Evolutionary conservation across 2,888 invertebrate species (phyloP).

Genomic region (Trachelus tabidus): DNA sequence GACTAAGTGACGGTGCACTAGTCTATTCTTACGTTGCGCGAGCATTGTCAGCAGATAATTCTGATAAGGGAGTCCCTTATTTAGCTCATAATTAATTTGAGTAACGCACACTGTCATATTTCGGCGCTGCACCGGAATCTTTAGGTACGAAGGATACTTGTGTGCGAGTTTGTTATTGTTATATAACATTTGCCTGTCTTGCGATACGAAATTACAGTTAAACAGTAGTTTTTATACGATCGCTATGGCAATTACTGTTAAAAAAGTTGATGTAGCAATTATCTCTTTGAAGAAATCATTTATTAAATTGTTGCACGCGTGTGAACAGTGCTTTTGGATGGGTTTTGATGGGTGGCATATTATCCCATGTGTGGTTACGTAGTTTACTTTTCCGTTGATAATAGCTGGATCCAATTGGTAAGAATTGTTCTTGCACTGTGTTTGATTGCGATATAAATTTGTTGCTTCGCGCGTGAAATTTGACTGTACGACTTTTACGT

Average conservation of each 20-base stretch:
- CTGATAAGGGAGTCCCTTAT: not conserved
- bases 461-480: not conserved
- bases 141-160: not conserved
- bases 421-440: not conserved
- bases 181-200: not conserved
- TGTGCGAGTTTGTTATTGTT: not conserved
- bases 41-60: constrained; percentile 32
- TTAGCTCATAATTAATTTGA: not conserved
- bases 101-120: not conserved
- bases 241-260: not conserved
- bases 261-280: not conserved
- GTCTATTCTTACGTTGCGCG: not conserved
- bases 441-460: not conserved
- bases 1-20: constrained; percentile 21
- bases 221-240: not conserved
- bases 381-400: not conserved
- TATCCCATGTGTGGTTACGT: not conserved
- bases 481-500: not conserved
- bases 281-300: no score
- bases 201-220: not conserved
- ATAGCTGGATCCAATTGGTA: not conserved
- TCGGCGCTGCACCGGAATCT: not conserved
- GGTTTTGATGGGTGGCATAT: not conserved
- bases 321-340: not conserved
- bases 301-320: no score